Conservation (phyloP, 1,140 invertebrate genomes). For the Drosophila obscura region DNA sequence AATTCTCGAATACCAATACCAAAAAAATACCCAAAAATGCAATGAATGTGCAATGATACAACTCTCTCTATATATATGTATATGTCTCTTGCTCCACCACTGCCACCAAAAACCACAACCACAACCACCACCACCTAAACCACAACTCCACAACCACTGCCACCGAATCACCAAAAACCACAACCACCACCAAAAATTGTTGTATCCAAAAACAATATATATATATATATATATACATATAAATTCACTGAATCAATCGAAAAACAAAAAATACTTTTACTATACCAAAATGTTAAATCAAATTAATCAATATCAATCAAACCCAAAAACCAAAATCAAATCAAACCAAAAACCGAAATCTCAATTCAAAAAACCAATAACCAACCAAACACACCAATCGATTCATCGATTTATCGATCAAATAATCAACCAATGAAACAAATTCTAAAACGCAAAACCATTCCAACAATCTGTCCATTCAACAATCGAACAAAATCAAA, state of each 20-base stretch:
- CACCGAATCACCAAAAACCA: constrained; percentile 25
- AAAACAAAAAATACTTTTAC: constrained; percentile 29
- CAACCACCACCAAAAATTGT: constrained; percentile 33
- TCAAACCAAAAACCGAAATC: constrained; percentile 26
- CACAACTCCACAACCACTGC: constrained; percentile 30
- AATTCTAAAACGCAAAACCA: background rate
- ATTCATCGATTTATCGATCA: constrained; percentile 21
- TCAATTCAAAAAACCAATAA: constrained; percentile 25
- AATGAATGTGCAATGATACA: constrained; percentile 50
- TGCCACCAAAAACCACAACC: constrained; percentile 21
- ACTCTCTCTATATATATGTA: constrained; percentile 37
- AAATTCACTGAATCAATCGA: constrained; percentile 29
- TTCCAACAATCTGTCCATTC: constrained; percentile 22
- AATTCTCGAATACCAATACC: constrained; percentile 14
- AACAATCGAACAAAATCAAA: constrained; percentile 17
- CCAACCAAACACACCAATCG: constrained; percentile 22
- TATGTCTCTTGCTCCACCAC: constrained; percentile 33
- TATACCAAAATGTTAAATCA: constrained; percentile 32
- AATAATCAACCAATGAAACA: constrained; percentile 25
- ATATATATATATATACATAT: constrained; percentile 30
- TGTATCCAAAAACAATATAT: constrained; percentile 37
- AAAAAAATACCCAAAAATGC: constrained; percentile 40
- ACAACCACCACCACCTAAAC: constrained; percentile 12
- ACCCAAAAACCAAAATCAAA: constrained; percentile 32
- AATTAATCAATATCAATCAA: constrained; percentile 21